These are phyloP conservation scores for Eupithecia inturbata DNA, from an alignment of 2,888 invertebrate genomes.

Conservation along the genomic window DNA sequence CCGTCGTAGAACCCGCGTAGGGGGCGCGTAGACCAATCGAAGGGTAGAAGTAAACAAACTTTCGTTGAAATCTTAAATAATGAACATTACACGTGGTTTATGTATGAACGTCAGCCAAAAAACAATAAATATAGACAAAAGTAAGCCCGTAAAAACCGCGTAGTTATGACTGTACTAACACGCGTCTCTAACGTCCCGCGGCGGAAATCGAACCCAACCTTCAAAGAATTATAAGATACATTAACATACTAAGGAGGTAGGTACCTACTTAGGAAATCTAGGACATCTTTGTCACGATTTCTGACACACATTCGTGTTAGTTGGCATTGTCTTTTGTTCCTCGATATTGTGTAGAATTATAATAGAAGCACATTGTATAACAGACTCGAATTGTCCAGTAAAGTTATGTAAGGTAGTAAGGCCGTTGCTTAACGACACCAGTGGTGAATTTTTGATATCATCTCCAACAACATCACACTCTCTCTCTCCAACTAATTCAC, in stretches of 20 bases:
- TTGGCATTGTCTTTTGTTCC: conserved; percentile 40
- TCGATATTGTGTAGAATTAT: conserved; percentile 58
- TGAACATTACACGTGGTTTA: too few species aligned
- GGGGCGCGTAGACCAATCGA: too few species aligned
- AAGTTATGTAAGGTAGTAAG: conserved; percentile 26
- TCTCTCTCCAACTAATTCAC: too few species aligned
- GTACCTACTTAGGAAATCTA: background rate
- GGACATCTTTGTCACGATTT: conserved; percentile 16
- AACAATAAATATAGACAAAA: too few species aligned
- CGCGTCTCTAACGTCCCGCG: too few species aligned
- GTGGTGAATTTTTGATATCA: conserved; percentile 41
- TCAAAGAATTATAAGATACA: background rate
- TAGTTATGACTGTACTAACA: too few species aligned
- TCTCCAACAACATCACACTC: conserved; percentile 4
- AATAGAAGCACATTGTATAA: conserved; percentile 56
- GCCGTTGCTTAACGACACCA: conserved; percentile 30
- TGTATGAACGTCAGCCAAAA: too few species aligned
- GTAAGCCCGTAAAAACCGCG: too few species aligned
- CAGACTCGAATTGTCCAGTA: conserved; percentile 44
- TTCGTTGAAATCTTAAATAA: too few species aligned
- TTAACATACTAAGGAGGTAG: too few species aligned
- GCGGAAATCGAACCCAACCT: background rate
- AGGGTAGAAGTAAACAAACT: too few species aligned
- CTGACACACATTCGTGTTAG: conserved; percentile 9
- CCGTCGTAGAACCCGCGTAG: background rate